These are phyloP conservation scores for Caretta caretta DNA, from an alignment of 2,113 vertebrate species.

Conservation along the genomic window DNA sequence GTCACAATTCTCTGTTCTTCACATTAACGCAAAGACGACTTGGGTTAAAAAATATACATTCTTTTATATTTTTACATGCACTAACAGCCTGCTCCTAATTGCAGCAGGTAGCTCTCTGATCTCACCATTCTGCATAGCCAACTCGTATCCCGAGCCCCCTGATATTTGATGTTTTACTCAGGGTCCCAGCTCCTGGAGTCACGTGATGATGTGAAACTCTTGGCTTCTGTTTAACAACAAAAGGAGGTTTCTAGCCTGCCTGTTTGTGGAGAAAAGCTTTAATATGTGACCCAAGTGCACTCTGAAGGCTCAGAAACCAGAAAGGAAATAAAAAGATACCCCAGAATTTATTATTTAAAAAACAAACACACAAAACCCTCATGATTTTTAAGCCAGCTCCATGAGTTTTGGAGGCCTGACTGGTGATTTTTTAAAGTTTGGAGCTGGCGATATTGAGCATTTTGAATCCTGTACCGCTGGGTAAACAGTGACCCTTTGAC, in stretches of 20 bases:
- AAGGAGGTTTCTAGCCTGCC: not conserved
- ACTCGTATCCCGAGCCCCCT: not conserved
- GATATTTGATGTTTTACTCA: not conserved
- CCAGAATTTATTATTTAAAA: not conserved
- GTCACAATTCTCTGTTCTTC: not conserved
- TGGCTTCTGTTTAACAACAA: constrained; percentile 12
- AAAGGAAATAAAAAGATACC: not conserved
- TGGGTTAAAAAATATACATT: not conserved
- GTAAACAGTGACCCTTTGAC: not conserved
- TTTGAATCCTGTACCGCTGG: not conserved
- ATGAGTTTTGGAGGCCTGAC: not conserved
- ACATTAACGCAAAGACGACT: accelerated
- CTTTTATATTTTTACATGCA: not conserved
- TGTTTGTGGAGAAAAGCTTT: not conserved
- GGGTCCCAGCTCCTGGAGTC: not conserved
- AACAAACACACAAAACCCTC: not conserved
- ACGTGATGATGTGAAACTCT: not conserved
- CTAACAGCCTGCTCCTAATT: not conserved
- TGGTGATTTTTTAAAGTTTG: not conserved
- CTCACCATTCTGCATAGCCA: not conserved
- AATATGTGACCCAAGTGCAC: not conserved
- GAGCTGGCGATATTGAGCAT: not conserved
- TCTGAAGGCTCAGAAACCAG: not conserved
- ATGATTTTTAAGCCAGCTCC: not conserved
- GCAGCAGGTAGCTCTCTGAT: not conserved